phyloP scores from a whole-genome alignment of 2,888 invertebrate species.

The Dasypolia templi region DNA sequence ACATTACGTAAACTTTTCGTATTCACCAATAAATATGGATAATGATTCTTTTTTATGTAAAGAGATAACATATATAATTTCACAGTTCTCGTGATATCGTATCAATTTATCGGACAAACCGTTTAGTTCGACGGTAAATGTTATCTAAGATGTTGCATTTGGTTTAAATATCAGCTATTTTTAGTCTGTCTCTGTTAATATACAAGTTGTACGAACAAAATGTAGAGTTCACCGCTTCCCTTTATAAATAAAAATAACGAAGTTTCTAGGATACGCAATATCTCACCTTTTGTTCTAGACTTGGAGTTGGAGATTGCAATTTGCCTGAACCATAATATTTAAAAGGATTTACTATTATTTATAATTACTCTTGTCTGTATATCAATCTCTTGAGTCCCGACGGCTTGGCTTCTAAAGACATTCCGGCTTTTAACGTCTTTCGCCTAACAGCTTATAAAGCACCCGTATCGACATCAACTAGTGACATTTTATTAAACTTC shows the following conservation, averaged over 20 bases:
- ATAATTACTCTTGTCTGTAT: conserved; percentile 43
- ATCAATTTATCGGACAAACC: conserved; percentile 57
- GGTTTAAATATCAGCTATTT: conserved; percentile 59
- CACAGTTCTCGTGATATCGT: conserved; percentile 51
- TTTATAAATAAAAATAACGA: conserved; percentile 1
- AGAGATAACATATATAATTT: conserved; percentile 60
- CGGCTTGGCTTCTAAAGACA: conserved; percentile 30
- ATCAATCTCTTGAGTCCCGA: conserved; percentile 16
- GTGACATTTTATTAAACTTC: conserved; percentile 38
- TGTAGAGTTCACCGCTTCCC: conserved; percentile 11
- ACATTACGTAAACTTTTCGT: conserved; percentile 71
- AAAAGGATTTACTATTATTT: conserved; percentile 27
- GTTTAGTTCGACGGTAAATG: conserved; percentile 55
- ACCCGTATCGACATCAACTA: conserved; percentile 38
- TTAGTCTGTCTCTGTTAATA: conserved; percentile 37
- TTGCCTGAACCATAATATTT: conserved; percentile 23
- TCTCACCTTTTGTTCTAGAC: conserved; percentile 18
- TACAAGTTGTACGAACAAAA: conserved; percentile 24
- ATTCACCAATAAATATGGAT: conserved; percentile 61
- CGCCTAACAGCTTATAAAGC: conserved; percentile 39
- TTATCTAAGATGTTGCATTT: conserved; percentile 56
- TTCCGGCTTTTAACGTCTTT: conserved; percentile 49
- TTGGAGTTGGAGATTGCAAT: conserved; percentile 16
- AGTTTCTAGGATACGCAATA: conserved; percentile 9
- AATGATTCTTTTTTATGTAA: conserved; percentile 68